phyloP scores from a whole-genome alignment of 2,113 vertebrate genomes.

The Amblyornis subalaris region DNA sequence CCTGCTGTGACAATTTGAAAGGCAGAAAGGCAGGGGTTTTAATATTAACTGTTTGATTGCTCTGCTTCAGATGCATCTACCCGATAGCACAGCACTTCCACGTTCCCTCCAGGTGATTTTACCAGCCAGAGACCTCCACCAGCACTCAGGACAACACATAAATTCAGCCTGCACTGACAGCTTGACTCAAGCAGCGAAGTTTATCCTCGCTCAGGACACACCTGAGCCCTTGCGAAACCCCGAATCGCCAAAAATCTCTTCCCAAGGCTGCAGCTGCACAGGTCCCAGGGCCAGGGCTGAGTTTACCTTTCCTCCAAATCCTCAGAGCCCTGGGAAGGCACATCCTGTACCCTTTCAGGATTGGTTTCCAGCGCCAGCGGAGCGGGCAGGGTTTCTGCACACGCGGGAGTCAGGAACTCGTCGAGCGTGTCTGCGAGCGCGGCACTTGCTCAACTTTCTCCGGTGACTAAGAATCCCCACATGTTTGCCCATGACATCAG shows the following conservation, averaged over 20 bases:
- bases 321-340: neutral
- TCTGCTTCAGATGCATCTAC: neutral
- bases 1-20: neutral
- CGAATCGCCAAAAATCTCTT: neutral
- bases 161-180: accelerated
- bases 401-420: neutral
- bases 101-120: neutral
- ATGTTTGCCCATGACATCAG: neutral
- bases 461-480: neutral
- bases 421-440: neutral
- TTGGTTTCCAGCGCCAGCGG: neutral
- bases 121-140: neutral
- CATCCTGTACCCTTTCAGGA: neutral
- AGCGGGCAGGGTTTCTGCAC: neutral
- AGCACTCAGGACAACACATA: neutral
- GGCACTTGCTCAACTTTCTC: neutral
- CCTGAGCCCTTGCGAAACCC: neutral
- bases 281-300: neutral
- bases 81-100: neutral
- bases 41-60: neutral
- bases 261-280: neutral
- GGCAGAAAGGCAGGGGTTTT: neutral
- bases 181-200: accelerated
- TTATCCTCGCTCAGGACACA: neutral
- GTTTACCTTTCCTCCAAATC: neutral